Base-by-base conservation (phyloP, 64 coral and sea anemone genomes). In the Actinia tenebrosa region DNA sequence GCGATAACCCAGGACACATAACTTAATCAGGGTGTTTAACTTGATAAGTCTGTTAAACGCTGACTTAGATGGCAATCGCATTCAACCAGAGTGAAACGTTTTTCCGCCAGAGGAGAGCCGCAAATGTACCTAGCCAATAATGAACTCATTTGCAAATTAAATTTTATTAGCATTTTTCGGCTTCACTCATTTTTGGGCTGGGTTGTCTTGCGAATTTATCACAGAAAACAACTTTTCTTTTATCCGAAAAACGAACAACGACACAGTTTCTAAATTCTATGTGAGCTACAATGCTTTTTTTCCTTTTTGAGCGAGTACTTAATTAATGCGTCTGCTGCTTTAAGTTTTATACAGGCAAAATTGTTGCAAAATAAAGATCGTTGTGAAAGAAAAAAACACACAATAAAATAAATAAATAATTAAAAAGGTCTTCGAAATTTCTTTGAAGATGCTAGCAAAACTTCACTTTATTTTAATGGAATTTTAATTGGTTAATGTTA, bases 1-100 rank as follows among this genome's bases (percentile, higher is more conserved):
- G 20, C 22, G 69, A 75, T 75, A 75, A 75, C 69, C 69, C 10
- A 75, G 3, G 27, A 42, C 69, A 27, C 69, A 75, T 75, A 75
- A 75, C 69, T 42, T 25, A 75, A 75, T 75, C 69, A 75, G 69
- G n/a, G 69, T 75, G 69, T 75, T 75, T 75, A 13, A 75, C 3
- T 30, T 75, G 69, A 75, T 75, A 75, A 75, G 23, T 75, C 23
- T 13, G 69, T 75, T 75, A 75, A 75, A 75, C 69, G 13, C 25
- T 30, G 64, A 69, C 64, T 23, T n/a, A 23, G 22, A 69, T 69
- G 23, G 25, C 69, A 75, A 75, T 75, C 69, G 69, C 69, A 30
- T 75, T 75, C 10, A 13, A 30, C 3, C 69, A 75, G 69, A 75
- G 69, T 42, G 26, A 42, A 75, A 42, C 69, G 23, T 13, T 75